Evolutionary conservation across 1,140 invertebrate genomes (phyloP).

Genomic region (Eriosoma lanigerum): DNA sequence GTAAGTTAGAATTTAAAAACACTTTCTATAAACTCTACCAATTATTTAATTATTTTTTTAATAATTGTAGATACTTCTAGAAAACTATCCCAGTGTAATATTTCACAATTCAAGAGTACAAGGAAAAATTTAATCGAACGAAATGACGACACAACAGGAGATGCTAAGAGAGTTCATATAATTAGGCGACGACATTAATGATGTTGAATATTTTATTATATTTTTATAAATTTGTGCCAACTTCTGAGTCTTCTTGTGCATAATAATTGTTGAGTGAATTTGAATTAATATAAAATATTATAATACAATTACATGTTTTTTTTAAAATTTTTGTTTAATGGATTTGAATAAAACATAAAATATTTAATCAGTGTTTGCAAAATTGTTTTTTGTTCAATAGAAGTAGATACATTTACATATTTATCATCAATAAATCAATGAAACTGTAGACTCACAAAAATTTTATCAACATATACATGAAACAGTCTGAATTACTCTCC

Average conservation of each 20-base stretch:
- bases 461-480: neutral
- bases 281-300: conserved; percentile 3
- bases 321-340: neutral
- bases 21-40: neutral
- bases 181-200: conserved; percentile 26
- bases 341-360: conserved; percentile 21
- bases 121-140: conserved; percentile 13
- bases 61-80: neutral
- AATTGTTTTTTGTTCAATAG: neutral
- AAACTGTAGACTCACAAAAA: conserved; percentile 2
- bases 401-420: conserved; percentile 17
- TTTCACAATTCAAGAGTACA: neutral
- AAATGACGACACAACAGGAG: neutral
- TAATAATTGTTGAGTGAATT: neutral
- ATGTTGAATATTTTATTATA: conserved; percentile 5
- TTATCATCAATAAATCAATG: conserved; percentile 14
- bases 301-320: neutral
- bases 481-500: conserved; percentile 53
- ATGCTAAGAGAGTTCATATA: conserved; percentile 10
- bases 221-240: conserved; percentile 13
- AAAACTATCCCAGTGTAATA: neutral
- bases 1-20: neutral
- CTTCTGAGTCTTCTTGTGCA: neutral
- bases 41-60: neutral
- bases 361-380: neutral